Percentiles rank a stretch among this genome's conserved stretches.
These are phyloP conservation scores for Triplophysa yarkandensis DNA, from an alignment of 2,797 vertebrate species.

Conservation along the genomic window DNA sequence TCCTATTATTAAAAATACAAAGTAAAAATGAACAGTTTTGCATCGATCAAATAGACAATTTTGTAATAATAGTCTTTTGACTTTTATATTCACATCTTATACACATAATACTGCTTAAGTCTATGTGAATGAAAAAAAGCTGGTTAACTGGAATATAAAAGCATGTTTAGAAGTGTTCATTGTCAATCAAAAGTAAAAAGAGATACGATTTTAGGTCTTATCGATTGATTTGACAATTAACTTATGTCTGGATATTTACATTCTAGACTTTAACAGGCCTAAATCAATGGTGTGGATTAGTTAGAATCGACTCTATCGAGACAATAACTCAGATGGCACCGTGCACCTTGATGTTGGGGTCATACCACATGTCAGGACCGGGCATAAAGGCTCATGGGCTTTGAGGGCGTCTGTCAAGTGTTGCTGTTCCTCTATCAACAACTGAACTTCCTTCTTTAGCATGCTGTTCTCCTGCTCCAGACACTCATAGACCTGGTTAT, in stretches of 20 bases:
- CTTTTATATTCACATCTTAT: too few relatives aligned
- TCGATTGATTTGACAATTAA: not conserved
- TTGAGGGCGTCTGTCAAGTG: slow-evolving; percentile 81
- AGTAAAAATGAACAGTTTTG: too few relatives aligned
- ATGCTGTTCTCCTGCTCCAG: slow-evolving; percentile 87
- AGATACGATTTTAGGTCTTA: not conserved
- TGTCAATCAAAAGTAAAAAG: not conserved
- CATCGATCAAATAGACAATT: too few relatives aligned
- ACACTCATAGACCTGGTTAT: slow-evolving; percentile 82
- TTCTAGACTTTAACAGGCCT: too few relatives aligned
- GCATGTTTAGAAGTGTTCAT: not conserved
- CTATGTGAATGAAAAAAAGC: too few relatives aligned
- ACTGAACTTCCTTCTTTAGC: slow-evolving; percentile 86
- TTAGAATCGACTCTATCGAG: not conserved
- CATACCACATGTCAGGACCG: slow-evolving; percentile 79
- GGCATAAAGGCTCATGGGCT: slow-evolving; percentile 86
- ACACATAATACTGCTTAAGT: too few relatives aligned
- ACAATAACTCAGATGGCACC: slow-evolving; percentile 32
- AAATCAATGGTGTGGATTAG: not conserved
- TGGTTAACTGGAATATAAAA: not conserved
- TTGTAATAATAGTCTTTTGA: too few relatives aligned
- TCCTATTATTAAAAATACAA: too few relatives aligned
- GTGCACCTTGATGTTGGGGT: slow-evolving; percentile 58
- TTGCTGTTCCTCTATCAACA: slow-evolving; percentile 87
- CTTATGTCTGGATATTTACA: not conserved